Conservation (phyloP, 37 sponge, comb jelly and placozoan species). For the Tethya wilhelma region DNA sequence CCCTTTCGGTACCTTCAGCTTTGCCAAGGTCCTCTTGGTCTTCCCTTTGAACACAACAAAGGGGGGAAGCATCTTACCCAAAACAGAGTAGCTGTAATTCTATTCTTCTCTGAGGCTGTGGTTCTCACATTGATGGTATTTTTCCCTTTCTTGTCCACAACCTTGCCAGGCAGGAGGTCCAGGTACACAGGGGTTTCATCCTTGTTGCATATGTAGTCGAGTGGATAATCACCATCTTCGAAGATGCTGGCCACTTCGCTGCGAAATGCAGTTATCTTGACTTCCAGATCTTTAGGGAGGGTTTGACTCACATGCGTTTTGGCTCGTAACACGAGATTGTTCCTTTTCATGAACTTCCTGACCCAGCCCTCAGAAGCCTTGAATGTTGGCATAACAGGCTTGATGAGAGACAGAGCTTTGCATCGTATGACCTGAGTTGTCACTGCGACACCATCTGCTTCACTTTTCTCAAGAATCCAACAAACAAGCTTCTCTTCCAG, state of each 20-base stretch:
- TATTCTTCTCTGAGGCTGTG: neutral
- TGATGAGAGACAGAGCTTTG: neutral
- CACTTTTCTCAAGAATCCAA: slow-evolving; percentile 29
- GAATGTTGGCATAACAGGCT: neutral
- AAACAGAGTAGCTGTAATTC: neutral
- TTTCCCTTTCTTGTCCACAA: neutral
- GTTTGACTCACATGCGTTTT: neutral
- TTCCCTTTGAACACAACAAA: neutral
- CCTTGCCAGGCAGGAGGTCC: neutral
- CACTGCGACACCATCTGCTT: neutral
- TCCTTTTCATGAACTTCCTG: neutral
- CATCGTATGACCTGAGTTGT: neutral
- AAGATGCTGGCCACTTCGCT: neutral
- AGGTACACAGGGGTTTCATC: slow-evolving; percentile 7
- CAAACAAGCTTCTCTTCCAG: slow-evolving; percentile 6
- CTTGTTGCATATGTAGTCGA: no score
- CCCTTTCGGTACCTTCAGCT: neutral
- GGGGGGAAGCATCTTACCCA: neutral
- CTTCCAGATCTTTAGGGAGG: neutral
- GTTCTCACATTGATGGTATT: neutral
- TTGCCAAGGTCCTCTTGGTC: neutral
- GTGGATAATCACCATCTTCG: neutral
- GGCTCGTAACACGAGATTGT: neutral
- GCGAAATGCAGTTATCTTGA: neutral
- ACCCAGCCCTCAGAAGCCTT: neutral